Base-by-base conservation (phyloP, 2,113 vertebrate genomes). In the Saiga tatarica region DNA sequence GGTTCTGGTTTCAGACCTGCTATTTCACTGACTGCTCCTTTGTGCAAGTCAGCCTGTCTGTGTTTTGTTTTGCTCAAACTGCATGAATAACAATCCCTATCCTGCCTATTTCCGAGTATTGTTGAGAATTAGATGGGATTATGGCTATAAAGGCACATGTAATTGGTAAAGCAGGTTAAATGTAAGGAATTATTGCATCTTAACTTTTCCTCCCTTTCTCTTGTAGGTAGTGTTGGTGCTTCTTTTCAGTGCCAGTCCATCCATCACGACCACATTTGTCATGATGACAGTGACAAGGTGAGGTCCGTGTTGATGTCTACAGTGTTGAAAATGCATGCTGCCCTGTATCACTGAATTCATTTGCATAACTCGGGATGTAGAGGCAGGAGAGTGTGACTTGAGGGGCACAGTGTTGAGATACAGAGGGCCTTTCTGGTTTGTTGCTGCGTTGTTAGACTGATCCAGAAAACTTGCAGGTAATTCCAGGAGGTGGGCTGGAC, bases 241-340 rank as follows among this genome's bases (percentile, higher is more conserved):
- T 98, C 99, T 55, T 99, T 99, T 98, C 99, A 99, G 33, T 99
- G 98, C 98, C 99, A 99, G 97, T 98, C 99, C 97, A 97, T 99
- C 97, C 99, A 99, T 98, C 99, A 99, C 98, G 99, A 99, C 98
- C 99, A 99, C 97, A 99, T 99, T 98, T 99, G 98, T 98, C 99
- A 98, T 98, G 99, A 99, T 98, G 99, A 99, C 98, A 98, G 98
- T 98, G 99, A 99, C 98, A 99, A 99, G 99, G 99, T 99, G 99
- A 99, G 98, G 93, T 95, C 71, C 45, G 95, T 94, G 95, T 96
- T 96, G 98, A 97, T 98, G 78, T 97, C 97, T 98, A 28, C 86
- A 87, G 90, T 93, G 85, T 91, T 96, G 89, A 93, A 97, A 91
- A 92, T 98, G 71, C 79, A 84, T 97, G 90, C 23, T 45, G 60